Evolutionary conservation across 2,888 invertebrate genomes (phyloP).

Genomic region (Acrocera orbiculus): DNA sequence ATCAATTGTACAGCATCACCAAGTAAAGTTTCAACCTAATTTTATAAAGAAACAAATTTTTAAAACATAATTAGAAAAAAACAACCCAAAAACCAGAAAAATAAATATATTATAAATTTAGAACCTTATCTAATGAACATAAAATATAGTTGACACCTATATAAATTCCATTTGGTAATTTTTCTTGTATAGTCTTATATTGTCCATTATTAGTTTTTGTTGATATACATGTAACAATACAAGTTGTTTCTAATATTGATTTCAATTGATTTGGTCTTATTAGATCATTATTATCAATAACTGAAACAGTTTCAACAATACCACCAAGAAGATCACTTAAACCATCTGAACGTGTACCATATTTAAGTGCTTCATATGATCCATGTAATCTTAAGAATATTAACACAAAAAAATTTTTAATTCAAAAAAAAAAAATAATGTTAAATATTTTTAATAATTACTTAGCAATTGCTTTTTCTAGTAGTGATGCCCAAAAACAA

Average conservation of each 20-base stretch:
- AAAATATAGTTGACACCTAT: conserved; percentile 65
- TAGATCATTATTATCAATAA: conserved; percentile 50
- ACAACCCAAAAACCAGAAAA: background rate
- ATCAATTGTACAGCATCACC: conserved; percentile 55
- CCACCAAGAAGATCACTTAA: conserved; percentile 79
- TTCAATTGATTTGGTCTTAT: conserved; percentile 44
- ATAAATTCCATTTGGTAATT: conserved; percentile 47
- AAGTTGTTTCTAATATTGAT: conserved; percentile 60
- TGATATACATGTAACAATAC: conserved; percentile 61
- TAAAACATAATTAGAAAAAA: background rate
- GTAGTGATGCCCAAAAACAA: conserved; percentile 74
- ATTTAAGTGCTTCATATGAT: conserved; percentile 83
- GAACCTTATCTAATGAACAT: conserved; percentile 55
- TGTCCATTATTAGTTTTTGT: conserved; percentile 25
- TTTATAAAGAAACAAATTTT: background rate
- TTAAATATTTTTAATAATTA: conserved; percentile 29
- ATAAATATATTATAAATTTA: background rate
- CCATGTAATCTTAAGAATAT: conserved; percentile 55
- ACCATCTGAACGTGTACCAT: conserved; percentile 76
- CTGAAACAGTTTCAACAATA: conserved; percentile 65
- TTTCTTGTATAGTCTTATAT: conserved; percentile 41
- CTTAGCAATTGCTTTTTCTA: conserved; percentile 90
- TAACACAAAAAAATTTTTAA: background rate
- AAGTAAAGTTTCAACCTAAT: conserved; percentile 48
- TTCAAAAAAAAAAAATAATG: conserved; percentile 3